Base-by-base conservation (phyloP, 2,888 invertebrate genomes). In the Capitulum mitella region DNA sequence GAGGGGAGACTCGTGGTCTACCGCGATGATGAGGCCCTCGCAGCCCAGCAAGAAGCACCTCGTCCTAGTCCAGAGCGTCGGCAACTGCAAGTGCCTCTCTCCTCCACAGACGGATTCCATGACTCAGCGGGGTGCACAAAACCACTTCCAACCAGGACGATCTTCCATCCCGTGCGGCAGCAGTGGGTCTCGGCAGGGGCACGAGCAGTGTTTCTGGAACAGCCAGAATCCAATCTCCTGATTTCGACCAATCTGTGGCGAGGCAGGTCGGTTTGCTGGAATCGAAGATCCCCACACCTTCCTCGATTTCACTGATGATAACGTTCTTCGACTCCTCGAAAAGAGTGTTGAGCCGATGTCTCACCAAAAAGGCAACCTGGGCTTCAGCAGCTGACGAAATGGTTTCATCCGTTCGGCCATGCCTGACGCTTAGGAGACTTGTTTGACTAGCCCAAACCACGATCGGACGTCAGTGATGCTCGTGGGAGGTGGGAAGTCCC, bases 371-470 rank as follows among this genome's bases (percentile, higher is more conserved):
- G 14, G 22, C n/a, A n/a, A 32, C 22, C 29, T 51, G 19, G 77
- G 77, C 37, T 80, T 78, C 32, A 78, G 54, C 3, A 78, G 76
- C 10, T 78, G 16, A 19, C 77, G 77, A 34, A 77, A 61, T 3
- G 78, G 79, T 3, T 16, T 14, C 70, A 58, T 79, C 14, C 12
- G 12, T n/a, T 43, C 58, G 26, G 61, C 64, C 74, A 78, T 58
- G 48, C 74, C 48, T 61, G 77, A 79, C 8, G 80, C 76, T n/a
- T 78, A 79, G 40, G 74, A 58, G 1, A 80, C 78, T 51, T 79
- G 78, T 43, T 80, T 78, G 26, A 80, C 26, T 29, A 80, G n/a
- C 16, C 80, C 77, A 78, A 80, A 78, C 77, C 80, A 80, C 6
- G 74, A 64, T 3, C 78, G 77, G 12, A 79, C 32, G 0, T 78